Evolutionary conservation across 2,888 invertebrate species (phyloP), one percentile per base, ranked within the genome.

Genomic region (Lasioglossum calceatum): DNA sequence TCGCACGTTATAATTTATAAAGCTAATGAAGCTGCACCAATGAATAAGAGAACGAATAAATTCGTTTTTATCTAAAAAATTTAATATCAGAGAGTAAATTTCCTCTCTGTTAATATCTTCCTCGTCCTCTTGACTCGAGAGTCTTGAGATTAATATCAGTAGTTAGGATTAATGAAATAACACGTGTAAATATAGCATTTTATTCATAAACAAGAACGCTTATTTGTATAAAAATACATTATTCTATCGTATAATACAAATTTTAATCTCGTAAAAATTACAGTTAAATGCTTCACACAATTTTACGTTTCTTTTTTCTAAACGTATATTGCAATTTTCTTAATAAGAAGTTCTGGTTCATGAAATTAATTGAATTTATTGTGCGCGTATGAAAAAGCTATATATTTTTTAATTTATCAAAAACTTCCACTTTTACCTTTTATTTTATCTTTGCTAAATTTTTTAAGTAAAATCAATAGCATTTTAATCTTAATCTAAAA

Each of bases 221-320:
- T 67, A 81, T 67, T 47, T 27, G 81, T 90, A 90, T 71, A 90
- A 90, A 90, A 90, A 90, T 90, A 90, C 82, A 76, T 85, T 84
- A 76, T 85, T 84, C 70, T 77, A 81, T 79, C 70, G 12, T 79
- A 77, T 54, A 70, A 50, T 77, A 81, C 75, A 84, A 74, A 81
- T 84, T 72, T 74, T 36, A 78, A 71, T 39, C 16, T 27, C 71
- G 71, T 14, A 36, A 82, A 27, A 67, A 70, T 78, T 47, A 39
- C 82, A 67, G 50, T 84, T 67, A 58, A 36, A 71, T 74, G 36
- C 74, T 44, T 42, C 42, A 10, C 67, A 67, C 47, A 42, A 7
- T 73, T 50, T 23, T 32, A 36, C 23, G 75, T 54, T 44, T 39
- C 73, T 32, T 14, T 39, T 44, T 47, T 5, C 10, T 10, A 36